phyloP scores from a whole-genome alignment of 2,113 vertebrate species.

The Platysteira castanea region DNA sequence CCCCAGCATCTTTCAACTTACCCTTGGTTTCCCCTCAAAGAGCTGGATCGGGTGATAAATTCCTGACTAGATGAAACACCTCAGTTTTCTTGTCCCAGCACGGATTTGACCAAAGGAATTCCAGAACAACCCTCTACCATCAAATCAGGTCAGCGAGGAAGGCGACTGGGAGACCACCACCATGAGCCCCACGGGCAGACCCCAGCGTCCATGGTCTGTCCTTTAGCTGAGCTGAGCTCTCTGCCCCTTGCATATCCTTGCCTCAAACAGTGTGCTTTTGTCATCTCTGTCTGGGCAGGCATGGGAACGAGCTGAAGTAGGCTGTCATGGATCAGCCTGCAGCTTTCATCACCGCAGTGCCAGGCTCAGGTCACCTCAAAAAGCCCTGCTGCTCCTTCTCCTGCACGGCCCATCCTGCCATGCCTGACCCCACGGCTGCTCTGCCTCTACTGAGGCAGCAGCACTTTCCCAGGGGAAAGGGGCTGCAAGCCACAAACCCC shows the following conservation, averaged over 20 bases:
- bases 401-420: rapidly evolving
- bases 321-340: neutral
- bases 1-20: neutral
- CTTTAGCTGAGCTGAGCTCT: neutral
- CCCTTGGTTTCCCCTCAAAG: neutral
- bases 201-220: rapidly evolving
- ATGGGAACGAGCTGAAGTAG: neutral
- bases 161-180: too few relatives aligned
- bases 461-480: neutral
- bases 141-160: neutral
- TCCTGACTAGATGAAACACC: neutral
- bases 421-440: rapidly evolving
- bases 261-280: rapidly evolving
- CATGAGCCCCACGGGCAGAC: neutral
- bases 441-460: neutral
- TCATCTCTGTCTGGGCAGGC: neutral
- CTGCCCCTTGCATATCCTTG: rapidly evolving
- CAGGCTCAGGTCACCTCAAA: neutral
- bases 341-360: neutral
- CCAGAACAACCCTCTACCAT: neutral
- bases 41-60: neutral
- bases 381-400: neutral
- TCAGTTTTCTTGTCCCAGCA: neutral
- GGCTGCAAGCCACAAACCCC: neutral
- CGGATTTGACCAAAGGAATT: neutral